Evolutionary conservation across 2,113 vertebrate species (phyloP).

Genomic region (Rhinogobius similis): DNA sequence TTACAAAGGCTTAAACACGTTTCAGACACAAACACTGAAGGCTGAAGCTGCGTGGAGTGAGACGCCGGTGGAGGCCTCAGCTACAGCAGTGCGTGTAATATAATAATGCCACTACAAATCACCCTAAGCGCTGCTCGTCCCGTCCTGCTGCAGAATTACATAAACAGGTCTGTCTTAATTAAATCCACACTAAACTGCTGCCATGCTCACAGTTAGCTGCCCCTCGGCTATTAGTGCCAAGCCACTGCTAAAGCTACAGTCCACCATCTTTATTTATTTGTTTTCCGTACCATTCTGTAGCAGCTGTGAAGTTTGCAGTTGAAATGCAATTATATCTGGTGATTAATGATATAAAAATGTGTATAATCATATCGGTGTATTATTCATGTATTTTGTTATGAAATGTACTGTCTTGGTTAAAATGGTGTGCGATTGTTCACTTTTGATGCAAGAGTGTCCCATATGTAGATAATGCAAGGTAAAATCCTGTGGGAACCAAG

Average conservation of each 20-base stretch:
- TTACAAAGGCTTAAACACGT: neutral
- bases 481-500: too few species aligned
- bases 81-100: slow-evolving; percentile 6
- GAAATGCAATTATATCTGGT: too few species aligned
- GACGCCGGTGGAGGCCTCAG: neutral
- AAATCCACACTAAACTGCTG: slow-evolving; percentile 15
- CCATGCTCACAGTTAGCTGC: slow-evolving; percentile 12
- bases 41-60: neutral
- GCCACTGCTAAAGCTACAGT: neutral
- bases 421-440: too few species aligned
- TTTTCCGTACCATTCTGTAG: too few species aligned
- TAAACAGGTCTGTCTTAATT: slow-evolving; percentile 22
- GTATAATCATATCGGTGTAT: too few species aligned
- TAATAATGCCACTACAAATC: slow-evolving; percentile 9
- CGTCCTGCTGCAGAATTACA: slow-evolving; percentile 4
- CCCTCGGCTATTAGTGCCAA: slow-evolving; percentile 1
- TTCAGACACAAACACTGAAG: neutral
- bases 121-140: neutral
- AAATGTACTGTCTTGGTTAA: too few species aligned
- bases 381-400: too few species aligned
- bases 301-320: neutral
- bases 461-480: too few species aligned
- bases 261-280: neutral
- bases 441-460: too few species aligned
- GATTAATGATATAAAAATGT: too few species aligned